Percentiles rank a stretch among this genome's conserved stretches.
Conservation (phyloP, 2,113 vertebrate genomes). For the Notiomystis cincta region DNA sequence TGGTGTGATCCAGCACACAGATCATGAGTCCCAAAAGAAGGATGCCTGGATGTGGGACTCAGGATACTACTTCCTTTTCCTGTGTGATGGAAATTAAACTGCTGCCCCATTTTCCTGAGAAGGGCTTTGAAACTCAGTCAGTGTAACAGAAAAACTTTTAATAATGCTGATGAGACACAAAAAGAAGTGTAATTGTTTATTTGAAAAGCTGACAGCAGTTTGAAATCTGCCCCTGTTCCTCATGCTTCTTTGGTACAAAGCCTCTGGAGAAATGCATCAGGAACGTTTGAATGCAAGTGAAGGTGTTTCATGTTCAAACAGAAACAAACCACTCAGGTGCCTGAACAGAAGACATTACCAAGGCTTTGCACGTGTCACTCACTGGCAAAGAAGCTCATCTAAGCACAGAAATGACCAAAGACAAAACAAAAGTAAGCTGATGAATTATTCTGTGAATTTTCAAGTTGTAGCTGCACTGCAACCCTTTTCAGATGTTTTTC, state of each 20-base stretch:
- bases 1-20: neutral
- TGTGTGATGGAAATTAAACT: neutral
- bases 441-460: neutral
- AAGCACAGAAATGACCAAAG: neutral
- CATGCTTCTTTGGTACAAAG: rapidly evolving
- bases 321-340: neutral
- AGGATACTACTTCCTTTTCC: neutral
- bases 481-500: neutral
- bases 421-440: neutral
- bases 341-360: neutral
- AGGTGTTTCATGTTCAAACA: neutral
- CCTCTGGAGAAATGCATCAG: neutral
- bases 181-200: neutral
- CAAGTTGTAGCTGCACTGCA: neutral
- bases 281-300: neutral
- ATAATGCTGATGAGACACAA: neutral
- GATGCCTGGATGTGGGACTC: neutral
- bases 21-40: neutral
- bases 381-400: neutral
- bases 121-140: neutral
- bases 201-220: neutral
- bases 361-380: neutral
- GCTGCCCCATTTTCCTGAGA: neutral
- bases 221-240: neutral
- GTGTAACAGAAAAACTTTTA: neutral